Conservation (phyloP, 2,113 vertebrate species). For the Macrotis lagotis region DNA sequence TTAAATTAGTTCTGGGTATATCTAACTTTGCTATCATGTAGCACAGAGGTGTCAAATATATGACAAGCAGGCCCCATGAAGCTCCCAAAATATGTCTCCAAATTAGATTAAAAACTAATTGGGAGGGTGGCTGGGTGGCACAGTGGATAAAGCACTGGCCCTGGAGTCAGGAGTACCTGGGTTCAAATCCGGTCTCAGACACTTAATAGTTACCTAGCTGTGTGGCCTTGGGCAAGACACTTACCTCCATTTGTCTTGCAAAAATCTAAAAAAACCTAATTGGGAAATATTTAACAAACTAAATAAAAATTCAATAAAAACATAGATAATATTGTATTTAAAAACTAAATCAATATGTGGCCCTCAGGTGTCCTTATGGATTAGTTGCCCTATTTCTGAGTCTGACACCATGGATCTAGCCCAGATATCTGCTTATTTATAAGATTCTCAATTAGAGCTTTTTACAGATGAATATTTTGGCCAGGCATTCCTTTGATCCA, state of each 20-base stretch:
- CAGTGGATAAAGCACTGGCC: no score
- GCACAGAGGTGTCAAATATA: not conserved
- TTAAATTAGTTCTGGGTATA: conserved; percentile 2
- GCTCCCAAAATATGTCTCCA: not conserved
- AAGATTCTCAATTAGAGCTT: not conserved
- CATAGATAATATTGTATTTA: not conserved
- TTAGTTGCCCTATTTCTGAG: not conserved
- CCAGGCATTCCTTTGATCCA: not conserved
- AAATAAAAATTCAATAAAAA: not conserved
- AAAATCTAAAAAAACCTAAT: no score
- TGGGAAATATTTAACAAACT: not conserved
- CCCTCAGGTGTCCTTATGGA: not conserved
- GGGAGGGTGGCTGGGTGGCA: no score
- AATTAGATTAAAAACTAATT: not conserved
- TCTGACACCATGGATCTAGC: not conserved
- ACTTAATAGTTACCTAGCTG: no score
- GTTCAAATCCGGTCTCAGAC: no score
- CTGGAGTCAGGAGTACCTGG: no score
- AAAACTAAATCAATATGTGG: not conserved
- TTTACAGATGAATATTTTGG: not conserved
- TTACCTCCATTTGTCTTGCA: no score
- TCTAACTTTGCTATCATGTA: not conserved
- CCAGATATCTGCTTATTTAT: not conserved
- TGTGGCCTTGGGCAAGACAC: no score
- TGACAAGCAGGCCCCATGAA: not conserved